Evolutionary conservation across 2,888 invertebrate genomes (phyloP), one percentile per base, ranked within the genome.

Genomic region (Cyclophora albipunctata): DNA sequence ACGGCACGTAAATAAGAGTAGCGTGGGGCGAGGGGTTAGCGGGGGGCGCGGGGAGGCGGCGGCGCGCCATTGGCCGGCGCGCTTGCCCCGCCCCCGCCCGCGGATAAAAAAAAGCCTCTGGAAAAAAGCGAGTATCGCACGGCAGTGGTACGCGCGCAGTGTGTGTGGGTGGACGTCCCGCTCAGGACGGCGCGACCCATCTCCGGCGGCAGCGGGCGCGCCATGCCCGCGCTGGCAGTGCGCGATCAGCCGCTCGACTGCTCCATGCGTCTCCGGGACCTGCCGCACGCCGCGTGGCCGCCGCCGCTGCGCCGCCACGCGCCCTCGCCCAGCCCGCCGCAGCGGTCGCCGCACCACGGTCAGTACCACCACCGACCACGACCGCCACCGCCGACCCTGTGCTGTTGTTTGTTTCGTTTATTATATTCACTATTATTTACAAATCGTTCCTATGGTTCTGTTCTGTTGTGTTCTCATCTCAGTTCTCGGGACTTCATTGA

Each of bases 211-310:
- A 78, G 79, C 81, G 81, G 81, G 79, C 84, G 88, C 79, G 90
- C 89, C 71, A 91, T 91, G 90, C 92, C 92, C 81, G 92, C 91
- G 91, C 89, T 92, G 77, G 91, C 91, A 66, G 89, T 90, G 73
- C 79, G 88, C 90, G 78, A 84, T 76, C 93, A 93, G 83, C 93
- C 93, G 64, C 89, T 93, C 68, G 93, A 93, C 89, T 93, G 93
- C 85, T 93, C 93, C 78, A 93, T 93, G 90, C 83, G 85, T 77
- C 83, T 85, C 79, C 87, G 84, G 71, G 83, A 81, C 67, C 73
- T 81, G 68, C 81, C 81, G 65, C 20, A 20, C 20, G 20, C 37
- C 37, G 78, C 80, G 70, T 80, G 81, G 81, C 81, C 82, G 64
- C 78, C 79, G 63, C 78, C 80, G 74, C 91, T 70, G 62, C 73